phyloP scores from a whole-genome alignment of 2,888 invertebrate genomes.

The Eupithecia exiguata region DNA sequence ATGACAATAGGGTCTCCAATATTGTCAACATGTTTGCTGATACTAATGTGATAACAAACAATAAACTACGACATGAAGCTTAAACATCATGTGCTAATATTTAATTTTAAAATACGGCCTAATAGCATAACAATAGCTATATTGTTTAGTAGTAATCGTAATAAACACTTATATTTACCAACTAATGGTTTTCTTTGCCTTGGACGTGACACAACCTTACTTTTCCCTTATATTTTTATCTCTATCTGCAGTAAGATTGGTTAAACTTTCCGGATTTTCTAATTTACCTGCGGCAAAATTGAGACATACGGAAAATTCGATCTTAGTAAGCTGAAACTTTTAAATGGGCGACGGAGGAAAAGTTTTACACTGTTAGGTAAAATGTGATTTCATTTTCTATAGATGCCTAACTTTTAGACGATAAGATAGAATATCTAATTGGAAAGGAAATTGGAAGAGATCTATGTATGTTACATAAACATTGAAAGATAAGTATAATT shows the following conservation, averaged over 20 bases:
- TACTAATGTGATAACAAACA: constrained; percentile 24
- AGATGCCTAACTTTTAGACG: not conserved
- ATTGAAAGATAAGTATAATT: not conserved
- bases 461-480: not conserved
- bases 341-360: constrained; percentile 3
- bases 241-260: not conserved
- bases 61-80: constrained; percentile 37
- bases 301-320: constrained; percentile 12
- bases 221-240: not conserved
- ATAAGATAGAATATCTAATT: not conserved
- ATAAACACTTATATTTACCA: not conserved
- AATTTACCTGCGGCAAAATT: constrained; percentile 9
- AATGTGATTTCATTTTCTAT: constrained; percentile 1
- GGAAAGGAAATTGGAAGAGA: not conserved
- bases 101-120: constrained; percentile 24
- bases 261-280: constrained; percentile 11
- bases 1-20: constrained; percentile 56
- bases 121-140: no score
- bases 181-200: constrained; percentile 1
- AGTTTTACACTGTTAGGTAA: not conserved
- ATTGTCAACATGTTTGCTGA: constrained; percentile 58
- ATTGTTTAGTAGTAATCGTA: not conserved
- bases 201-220: not conserved
- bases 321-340: constrained; percentile 10
- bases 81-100: not conserved